phyloP scores from a whole-genome alignment of 1,140 invertebrate genomes.

The Belonocnema kinseyi region DNA sequence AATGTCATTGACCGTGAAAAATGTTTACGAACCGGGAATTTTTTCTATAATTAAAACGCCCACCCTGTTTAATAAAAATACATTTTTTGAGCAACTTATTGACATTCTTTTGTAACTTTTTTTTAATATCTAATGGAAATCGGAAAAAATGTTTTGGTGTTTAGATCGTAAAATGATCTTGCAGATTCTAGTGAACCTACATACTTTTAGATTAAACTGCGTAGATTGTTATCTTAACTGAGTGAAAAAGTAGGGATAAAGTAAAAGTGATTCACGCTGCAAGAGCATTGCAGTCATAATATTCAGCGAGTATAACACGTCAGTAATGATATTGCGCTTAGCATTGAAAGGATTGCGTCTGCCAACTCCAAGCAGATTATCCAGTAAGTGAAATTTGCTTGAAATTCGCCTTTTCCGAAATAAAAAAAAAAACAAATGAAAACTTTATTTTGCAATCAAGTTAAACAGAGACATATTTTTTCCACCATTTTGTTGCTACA shows the following conservation, averaged over 20 bases:
- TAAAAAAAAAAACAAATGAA: not conserved
- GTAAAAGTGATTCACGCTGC: conserved; percentile 16
- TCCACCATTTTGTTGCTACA: too few relatives aligned
- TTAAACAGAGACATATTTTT: too few relatives aligned
- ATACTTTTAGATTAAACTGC: conserved; percentile 8
- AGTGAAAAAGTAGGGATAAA: conserved; percentile 5
- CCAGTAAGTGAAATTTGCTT: not conserved
- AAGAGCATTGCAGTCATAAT: not conserved
- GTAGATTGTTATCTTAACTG: conserved; percentile 9
- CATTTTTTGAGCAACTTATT: too few relatives aligned
- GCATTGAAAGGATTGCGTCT: conserved; percentile 14
- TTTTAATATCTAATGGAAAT: not conserved
- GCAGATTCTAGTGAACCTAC: not conserved
- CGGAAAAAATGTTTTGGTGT: conserved; percentile 21
- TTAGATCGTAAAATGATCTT: conserved; percentile 31
- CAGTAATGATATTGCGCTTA: conserved; percentile 32
- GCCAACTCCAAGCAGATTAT: not conserved
- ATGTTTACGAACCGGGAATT: too few relatives aligned
- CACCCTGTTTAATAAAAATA: too few relatives aligned
- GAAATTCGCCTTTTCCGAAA: not conserved
- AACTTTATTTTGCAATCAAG: too few relatives aligned
- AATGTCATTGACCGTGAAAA: too few relatives aligned
- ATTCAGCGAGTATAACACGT: not conserved
- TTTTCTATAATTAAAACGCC: too few relatives aligned
- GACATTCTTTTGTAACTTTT: too few relatives aligned